Evolutionary conservation across 2,888 invertebrate species (phyloP), one percentile per base, ranked within the genome.

Genomic region (Papilio elwesi): DNA sequence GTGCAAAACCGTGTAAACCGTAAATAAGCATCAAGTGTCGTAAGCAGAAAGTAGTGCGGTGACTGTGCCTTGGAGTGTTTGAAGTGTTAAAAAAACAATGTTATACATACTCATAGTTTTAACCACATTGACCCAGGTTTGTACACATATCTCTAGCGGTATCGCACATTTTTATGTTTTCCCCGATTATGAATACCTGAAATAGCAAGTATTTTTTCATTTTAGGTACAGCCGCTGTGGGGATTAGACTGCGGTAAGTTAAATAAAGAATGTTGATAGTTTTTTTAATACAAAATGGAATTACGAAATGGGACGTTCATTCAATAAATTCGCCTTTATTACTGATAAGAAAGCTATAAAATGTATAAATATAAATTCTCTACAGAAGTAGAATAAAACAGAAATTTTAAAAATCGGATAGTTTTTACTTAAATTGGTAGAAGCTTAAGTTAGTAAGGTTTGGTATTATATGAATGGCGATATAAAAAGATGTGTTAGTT

Each of bases 181-280:
- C 26, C 8, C 68, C 15, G 5, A 48, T 63, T 52, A 67, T 59
- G 10, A 53, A 68, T 43, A n/a, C 47, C 15, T 72, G 38, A 69
- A 73, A 49, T 48, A 2, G 57, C 57, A 74, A 71, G 48, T 38
- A 52, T 59, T 75, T 59, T 68, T 75, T 77, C 82, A 78, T 88
- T 88, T 77, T 86, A 90, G 90, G 81, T 87, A 79, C 81, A 78
- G 82, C 68, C 80, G 69, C 78, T 78, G 62, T 70, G 74, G 63
- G 81, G 78, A 73, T 74, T 75, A 55, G 79, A 85, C 38, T 89
- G 89, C 76, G 81, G 89, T 89, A 84, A 88, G 89, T 86, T 63
- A 15, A 9, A 43, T 26, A 2, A 43, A 68, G 16, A 26, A 47
- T 10, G 38, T 66, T 49, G 51, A 10, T 36, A 36, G 38, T 12